phyloP scores from a whole-genome alignment of 2,113 vertebrate genomes.

The Arenaria interpres region DNA sequence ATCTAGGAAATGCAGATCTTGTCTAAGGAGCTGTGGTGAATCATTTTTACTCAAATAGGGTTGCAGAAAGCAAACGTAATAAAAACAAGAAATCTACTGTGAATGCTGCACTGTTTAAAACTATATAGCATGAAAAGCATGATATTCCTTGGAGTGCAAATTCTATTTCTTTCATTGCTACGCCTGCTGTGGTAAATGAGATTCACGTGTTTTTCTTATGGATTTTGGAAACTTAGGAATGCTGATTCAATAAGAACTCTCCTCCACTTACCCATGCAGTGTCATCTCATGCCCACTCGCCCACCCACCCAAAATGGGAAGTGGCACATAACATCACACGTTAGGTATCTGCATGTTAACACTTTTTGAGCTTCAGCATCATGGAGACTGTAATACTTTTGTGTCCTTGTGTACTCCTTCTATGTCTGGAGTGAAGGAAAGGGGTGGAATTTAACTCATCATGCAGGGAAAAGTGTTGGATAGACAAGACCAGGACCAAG shows the following conservation, averaged over 20 bases:
- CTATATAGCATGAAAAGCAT: neutral
- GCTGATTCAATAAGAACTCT: neutral
- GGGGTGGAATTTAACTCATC: neutral
- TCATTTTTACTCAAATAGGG: neutral
- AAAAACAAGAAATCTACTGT: neutral
- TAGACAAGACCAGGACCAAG: neutral
- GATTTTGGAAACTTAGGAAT: neutral
- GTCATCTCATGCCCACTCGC: neutral
- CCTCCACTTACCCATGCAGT: neutral
- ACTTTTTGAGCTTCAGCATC: neutral
- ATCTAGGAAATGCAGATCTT: neutral
- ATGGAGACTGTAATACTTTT: neutral
- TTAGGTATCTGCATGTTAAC: neutral
- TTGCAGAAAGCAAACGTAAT: neutral
- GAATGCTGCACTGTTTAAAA: neutral
- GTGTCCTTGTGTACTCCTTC: neutral
- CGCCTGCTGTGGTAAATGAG: neutral
- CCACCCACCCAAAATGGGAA: neutral
- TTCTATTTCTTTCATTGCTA: neutral
- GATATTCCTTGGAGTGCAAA: neutral
- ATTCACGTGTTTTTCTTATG: neutral
- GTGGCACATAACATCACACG: accelerated
- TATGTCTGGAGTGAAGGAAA: neutral
- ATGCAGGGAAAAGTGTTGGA: neutral
- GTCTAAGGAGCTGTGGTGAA: neutral